Conservation (phyloP, 2,113 vertebrate genomes). For the Lanius collurio region DNA sequence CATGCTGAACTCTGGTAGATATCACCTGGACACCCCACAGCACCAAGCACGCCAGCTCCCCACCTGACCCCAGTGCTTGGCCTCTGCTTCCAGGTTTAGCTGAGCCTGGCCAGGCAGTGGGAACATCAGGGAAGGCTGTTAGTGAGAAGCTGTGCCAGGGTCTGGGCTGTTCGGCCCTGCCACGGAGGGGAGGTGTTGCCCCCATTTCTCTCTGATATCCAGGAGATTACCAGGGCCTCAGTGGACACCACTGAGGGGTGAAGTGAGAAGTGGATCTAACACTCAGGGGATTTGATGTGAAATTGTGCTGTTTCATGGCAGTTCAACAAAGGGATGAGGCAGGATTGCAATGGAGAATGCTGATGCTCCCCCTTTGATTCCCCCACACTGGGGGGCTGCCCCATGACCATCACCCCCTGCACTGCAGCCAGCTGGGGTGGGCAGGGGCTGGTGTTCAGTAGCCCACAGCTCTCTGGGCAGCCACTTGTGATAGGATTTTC, state of each 20-base stretch:
- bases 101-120: neutral
- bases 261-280: neutral
- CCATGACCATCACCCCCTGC: neutral
- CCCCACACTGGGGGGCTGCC: neutral
- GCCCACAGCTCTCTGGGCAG: neutral
- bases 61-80: rapidly evolving
- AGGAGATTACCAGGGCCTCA: neutral
- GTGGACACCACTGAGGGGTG: neutral
- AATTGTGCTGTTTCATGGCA: rapidly evolving
- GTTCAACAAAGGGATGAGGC: neutral
- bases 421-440: rapidly evolving
- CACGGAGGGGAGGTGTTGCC: neutral
- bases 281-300: neutral
- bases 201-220: neutral
- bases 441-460: neutral
- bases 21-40: neutral
- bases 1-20: rapidly evolving
- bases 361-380: neutral
- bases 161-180: neutral
- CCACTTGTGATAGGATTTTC: neutral
- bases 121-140: neutral
- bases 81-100: neutral
- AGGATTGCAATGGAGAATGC: neutral
- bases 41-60: neutral
- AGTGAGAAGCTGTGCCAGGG: neutral